phyloP scores from a whole-genome alignment of 2,797 vertebrate genomes.

The Huso huso region DNA sequence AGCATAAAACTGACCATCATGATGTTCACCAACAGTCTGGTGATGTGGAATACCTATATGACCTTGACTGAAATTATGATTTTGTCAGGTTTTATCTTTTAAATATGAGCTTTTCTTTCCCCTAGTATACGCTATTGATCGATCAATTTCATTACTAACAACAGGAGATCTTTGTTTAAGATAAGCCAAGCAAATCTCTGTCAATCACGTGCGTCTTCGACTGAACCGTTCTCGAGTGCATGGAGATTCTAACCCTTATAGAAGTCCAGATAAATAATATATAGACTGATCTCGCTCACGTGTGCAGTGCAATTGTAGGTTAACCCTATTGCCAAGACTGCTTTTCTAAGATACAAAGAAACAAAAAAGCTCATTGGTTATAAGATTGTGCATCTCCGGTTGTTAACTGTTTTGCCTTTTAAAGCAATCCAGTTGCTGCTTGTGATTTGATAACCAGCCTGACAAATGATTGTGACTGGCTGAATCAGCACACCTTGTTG shows the following conservation, averaged over 20 bases:
- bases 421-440: constrained; percentile 3
- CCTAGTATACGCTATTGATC: constrained; percentile 10
- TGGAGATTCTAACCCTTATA: not conserved
- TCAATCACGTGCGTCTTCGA: too few relatives aligned
- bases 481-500: not conserved
- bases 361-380: not conserved
- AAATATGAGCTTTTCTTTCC: too few relatives aligned
- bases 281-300: too few relatives aligned
- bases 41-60: too few relatives aligned
- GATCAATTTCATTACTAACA: constrained; percentile 9
- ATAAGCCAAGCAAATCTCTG: not conserved
- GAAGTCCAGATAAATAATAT: not conserved
- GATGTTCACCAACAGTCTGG: too few relatives aligned
- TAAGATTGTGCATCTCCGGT: not conserved
- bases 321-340: not conserved
- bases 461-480: not conserved
- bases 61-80: too few relatives aligned
- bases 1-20: too few relatives aligned
- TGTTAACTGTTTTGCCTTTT: not conserved
- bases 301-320: too few relatives aligned
- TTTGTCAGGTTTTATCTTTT: too few relatives aligned
- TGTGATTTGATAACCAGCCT: not conserved
- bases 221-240: not conserved
- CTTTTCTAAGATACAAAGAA: not conserved
- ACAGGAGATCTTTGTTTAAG: constrained; percentile 7